These are phyloP conservation scores for Deilephila porcellus DNA, from an alignment of 2,888 invertebrate genomes.

Conservation along the genomic window DNA sequence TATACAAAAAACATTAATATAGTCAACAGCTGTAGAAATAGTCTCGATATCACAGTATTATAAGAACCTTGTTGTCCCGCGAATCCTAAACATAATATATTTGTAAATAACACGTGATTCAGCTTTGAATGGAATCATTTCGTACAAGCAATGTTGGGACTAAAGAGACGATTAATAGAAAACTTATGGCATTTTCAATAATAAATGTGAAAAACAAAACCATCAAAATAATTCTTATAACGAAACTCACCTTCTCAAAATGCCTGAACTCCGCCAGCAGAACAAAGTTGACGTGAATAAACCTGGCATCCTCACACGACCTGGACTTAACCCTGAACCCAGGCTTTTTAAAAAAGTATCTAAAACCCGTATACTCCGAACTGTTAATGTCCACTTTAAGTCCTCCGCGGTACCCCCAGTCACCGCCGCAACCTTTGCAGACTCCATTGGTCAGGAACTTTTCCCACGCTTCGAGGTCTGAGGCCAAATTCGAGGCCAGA, in stretches of 20 bases:
- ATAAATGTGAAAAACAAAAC: too few relatives aligned
- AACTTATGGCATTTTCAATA: too few relatives aligned
- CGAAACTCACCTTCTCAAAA: constrained; percentile 87
- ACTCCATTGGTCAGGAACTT: constrained; percentile 72
- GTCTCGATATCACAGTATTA: too few relatives aligned
- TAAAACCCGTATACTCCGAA: constrained; percentile 83
- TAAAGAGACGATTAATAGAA: too few relatives aligned
- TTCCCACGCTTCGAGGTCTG: constrained; percentile 55
- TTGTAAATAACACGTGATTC: too few relatives aligned
- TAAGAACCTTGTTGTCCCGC: too few relatives aligned
- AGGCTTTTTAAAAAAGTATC: constrained; percentile 70
- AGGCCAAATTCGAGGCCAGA: constrained; percentile 39
- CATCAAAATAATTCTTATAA: background rate
- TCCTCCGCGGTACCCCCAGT: constrained; percentile 75
- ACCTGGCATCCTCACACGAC: constrained; percentile 86
- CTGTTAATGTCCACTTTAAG: constrained; percentile 74
- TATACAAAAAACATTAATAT: too few relatives aligned
- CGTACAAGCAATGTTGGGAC: too few relatives aligned
- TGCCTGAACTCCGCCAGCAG: constrained; percentile 85
- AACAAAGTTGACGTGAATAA: constrained; percentile 86
- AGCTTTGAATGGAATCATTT: too few relatives aligned
- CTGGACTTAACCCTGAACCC: constrained; percentile 72
- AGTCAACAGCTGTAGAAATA: too few relatives aligned
- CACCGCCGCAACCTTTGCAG: constrained; percentile 78
- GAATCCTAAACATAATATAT: too few relatives aligned